Base-by-base conservation (phyloP, 2,113 vertebrate genomes). In the Anthoscopus minutus region DNA sequence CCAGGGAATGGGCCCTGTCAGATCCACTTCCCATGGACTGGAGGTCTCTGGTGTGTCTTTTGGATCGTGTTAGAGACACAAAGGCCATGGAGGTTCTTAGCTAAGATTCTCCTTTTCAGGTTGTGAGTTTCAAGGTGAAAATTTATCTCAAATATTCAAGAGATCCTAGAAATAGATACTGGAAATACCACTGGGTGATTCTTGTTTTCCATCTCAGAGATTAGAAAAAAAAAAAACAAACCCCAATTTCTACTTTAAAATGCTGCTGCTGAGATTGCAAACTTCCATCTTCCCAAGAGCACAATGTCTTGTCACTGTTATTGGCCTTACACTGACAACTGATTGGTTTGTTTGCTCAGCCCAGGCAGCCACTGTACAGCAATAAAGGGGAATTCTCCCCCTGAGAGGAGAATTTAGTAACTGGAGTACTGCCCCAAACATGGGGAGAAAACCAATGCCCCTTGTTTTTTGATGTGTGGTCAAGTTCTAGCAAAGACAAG, bases 51-150 rank as follows among this genome's bases (percentile, higher is more conserved):
- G 28, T 28, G 25, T 4, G 0, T 54, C 1, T 21, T 87, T 58
- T 58, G 10, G 38, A 9, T 40, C 0, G 0, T 16, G 6, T 60
- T 76, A 56, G 18, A 62, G 58, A 21, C 31, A 3, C 40, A 78
- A 50, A 85, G 11, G 5, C 44, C 18, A 0, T 28, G 13, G 4
- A 22, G 77, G 9, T 69, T 74, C 70, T 73, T 23, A 28, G 21
- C 24, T 13, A 1, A 45, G 65, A 44, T 62, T 73, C 44, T 60
- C 35, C 11, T 66, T 62, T 65, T 54, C 11, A 4, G 3, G 11
- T n/a, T 51, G 11, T 31, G 30, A 24, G 27, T 72, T 84, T 58
- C 56, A 24, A 81, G 57, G 51, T 1, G 8, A 77, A 69, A 79
- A 71, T 37, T 50, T 10, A 4, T 48, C 45, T 51, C 61, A 37